Percentiles rank a stretch among this genome's conserved stretches.
Conservation (phyloP, 1,140 invertebrate genomes). For the Arion vulgaris region DNA sequence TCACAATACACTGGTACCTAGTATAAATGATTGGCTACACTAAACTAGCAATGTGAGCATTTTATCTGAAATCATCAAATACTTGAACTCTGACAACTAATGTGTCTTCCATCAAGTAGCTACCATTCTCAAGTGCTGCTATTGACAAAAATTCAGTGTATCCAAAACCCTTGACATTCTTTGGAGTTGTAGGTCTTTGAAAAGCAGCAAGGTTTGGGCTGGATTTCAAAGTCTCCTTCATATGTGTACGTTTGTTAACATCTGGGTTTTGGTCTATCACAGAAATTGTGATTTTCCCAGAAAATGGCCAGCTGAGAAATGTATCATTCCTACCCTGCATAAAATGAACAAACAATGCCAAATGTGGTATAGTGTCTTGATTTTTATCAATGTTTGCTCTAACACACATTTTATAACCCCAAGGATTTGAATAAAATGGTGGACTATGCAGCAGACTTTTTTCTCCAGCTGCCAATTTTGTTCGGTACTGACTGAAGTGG, state of each 20-base stretch:
- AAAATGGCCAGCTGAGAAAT: constrained; percentile 89
- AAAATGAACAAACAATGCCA: constrained; percentile 79
- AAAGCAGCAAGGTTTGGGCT: constrained; percentile 71
- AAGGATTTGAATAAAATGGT: constrained; percentile 86
- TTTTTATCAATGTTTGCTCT: constrained; percentile 82
- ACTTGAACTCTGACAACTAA: constrained; percentile 68
- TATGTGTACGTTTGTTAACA: constrained; percentile 55
- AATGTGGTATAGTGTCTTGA: not conserved
- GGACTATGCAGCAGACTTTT: constrained; percentile 83
- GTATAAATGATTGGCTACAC: too few relatives aligned
- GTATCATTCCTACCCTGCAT: constrained; percentile 90
- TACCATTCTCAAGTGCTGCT: constrained; percentile 56
- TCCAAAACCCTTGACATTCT: constrained; percentile 72
- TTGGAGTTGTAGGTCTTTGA: constrained; percentile 63
- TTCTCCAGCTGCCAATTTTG: constrained; percentile 80
- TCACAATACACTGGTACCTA: too few relatives aligned
- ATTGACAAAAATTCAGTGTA: constrained; percentile 71
- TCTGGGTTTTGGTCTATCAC: constrained; percentile 73
- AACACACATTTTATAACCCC: constrained; percentile 89
- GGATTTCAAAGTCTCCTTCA: constrained; percentile 65
- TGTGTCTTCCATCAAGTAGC: constrained; percentile 67
- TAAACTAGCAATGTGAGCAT: too few relatives aligned
- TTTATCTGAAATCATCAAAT: constrained; percentile 40
- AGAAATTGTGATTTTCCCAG: constrained; percentile 83
- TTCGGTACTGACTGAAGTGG: constrained; percentile 80